Percentiles rank a stretch among this genome's conserved stretches.
Conservation (phyloP, 1,140 invertebrate species). For the Cotesia typhae region DNA sequence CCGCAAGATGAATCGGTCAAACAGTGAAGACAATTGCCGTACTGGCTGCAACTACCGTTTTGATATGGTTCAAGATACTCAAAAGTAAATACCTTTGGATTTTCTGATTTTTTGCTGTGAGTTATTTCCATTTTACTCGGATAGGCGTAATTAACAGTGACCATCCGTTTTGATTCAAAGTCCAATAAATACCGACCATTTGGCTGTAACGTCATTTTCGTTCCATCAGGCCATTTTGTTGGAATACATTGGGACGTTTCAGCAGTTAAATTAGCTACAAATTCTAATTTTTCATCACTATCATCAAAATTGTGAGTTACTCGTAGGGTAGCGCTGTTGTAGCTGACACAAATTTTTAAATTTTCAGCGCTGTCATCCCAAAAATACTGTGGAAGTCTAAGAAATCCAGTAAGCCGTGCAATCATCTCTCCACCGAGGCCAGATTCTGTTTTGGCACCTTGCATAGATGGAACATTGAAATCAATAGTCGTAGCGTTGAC, state of each 20-base stretch:
- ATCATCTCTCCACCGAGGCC: slow-evolving; percentile 76
- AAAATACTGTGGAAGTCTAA: slow-evolving; percentile 74
- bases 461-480: slow-evolving; percentile 73
- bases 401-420: slow-evolving; percentile 79
- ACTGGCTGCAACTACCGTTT: slow-evolving; percentile 79
- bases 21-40: slow-evolving; percentile 87
- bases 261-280: slow-evolving; percentile 74
- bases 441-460: slow-evolving; percentile 72
- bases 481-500: slow-evolving; percentile 85
- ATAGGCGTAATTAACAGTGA: slow-evolving; percentile 66
- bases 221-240: slow-evolving; percentile 69
- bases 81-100: slow-evolving; percentile 83
- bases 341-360: slow-evolving; percentile 78
- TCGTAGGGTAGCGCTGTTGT: slow-evolving; percentile 71
- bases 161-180: slow-evolving; percentile 72
- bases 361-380: slow-evolving; percentile 76
- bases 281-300: slow-evolving; percentile 51
- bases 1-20: slow-evolving; percentile 88
- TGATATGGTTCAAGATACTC: slow-evolving; percentile 89
- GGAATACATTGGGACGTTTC: slow-evolving; percentile 72
- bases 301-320: slow-evolving; percentile 61
- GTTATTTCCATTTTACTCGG: slow-evolving; percentile 82
- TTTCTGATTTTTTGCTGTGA: slow-evolving; percentile 76
- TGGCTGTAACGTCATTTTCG: slow-evolving; percentile 63
- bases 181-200: slow-evolving; percentile 73